Percentiles rank a stretch among this genome's conserved stretches.
phyloP scores from a whole-genome alignment of 2,888 invertebrate genomes.

The Criorhina ranunculi region DNA sequence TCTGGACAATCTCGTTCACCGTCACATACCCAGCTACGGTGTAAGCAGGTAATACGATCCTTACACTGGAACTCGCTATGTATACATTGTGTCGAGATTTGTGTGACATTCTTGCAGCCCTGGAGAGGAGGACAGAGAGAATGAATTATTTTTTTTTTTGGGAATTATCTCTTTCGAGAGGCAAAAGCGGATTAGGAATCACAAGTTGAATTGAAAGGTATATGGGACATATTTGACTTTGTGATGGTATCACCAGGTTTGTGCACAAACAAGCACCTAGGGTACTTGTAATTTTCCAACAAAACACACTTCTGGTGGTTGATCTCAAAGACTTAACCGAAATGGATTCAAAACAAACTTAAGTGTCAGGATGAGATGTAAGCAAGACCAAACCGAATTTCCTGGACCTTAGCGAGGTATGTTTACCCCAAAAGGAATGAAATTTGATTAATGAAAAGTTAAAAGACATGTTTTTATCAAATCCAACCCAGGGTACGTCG shows the following conservation, averaged over 20 bases:
- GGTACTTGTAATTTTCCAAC: too few relatives aligned
- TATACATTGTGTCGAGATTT: constrained; percentile 87
- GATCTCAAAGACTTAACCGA: too few relatives aligned
- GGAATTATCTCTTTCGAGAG: background rate
- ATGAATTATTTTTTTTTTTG: constrained; percentile 22
- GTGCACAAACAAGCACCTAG: background rate
- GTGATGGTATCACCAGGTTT: background rate
- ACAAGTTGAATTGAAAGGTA: background rate
- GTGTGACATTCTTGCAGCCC: constrained; percentile 87
- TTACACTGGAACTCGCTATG: constrained; percentile 91
- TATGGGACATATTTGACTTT: constrained; percentile 15
- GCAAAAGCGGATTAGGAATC: constrained; percentile 14
- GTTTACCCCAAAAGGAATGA: too few relatives aligned
- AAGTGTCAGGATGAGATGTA: too few relatives aligned
- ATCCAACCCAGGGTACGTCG: too few relatives aligned
- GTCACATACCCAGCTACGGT: constrained; percentile 93
- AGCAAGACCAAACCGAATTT: too few relatives aligned
- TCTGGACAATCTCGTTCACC: constrained; percentile 93
- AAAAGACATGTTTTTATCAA: too few relatives aligned
- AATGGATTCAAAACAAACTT: too few relatives aligned
- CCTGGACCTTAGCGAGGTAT: too few relatives aligned
- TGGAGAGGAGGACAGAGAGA: constrained; percentile 82
- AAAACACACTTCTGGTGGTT: too few relatives aligned
- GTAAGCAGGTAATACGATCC: constrained; percentile 92
- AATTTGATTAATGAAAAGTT: too few relatives aligned